phyloP scores from a whole-genome alignment of 2,113 vertebrate genomes.

The Origma solitaria region DNA sequence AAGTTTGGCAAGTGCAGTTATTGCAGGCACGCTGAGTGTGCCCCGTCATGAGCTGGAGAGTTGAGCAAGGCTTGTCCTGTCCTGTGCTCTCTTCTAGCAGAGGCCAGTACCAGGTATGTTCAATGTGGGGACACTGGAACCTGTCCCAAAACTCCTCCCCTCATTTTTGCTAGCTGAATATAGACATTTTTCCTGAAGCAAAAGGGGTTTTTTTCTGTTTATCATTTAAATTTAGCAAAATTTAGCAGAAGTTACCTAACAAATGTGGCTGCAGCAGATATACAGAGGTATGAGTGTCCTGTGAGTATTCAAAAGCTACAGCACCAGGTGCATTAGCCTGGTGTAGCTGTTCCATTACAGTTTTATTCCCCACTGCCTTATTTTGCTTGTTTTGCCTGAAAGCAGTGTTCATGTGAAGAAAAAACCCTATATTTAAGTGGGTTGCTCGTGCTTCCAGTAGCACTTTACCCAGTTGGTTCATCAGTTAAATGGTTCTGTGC shows the following conservation, averaged over 20 bases:
- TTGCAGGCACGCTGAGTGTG: background rate
- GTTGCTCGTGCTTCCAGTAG: background rate
- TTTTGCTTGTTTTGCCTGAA: too few species aligned
- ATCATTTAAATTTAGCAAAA: background rate
- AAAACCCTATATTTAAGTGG: background rate
- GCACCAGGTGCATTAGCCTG: background rate
- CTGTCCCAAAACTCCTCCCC: background rate
- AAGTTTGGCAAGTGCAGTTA: background rate
- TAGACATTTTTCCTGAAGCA: background rate
- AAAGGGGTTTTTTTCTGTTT: accelerated
- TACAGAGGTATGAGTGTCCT: background rate
- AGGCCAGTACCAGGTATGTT: background rate
- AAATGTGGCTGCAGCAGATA: background rate
- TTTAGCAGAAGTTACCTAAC: background rate
- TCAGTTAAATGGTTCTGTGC: background rate
- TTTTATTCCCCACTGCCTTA: background rate
- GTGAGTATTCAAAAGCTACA: background rate
- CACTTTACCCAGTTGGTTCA: background rate
- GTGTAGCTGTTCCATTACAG: background rate
- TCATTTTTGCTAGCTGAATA: background rate
- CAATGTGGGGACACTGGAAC: background rate
- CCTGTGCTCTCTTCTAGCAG: background rate
- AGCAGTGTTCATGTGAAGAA: background rate
- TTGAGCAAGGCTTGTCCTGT: background rate
- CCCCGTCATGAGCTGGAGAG: background rate